Percentiles rank a stretch among this genome's conserved stretches.
Evolutionary conservation across 2,797 vertebrate species (phyloP).

Genomic region (Varecia variegata): DNA sequence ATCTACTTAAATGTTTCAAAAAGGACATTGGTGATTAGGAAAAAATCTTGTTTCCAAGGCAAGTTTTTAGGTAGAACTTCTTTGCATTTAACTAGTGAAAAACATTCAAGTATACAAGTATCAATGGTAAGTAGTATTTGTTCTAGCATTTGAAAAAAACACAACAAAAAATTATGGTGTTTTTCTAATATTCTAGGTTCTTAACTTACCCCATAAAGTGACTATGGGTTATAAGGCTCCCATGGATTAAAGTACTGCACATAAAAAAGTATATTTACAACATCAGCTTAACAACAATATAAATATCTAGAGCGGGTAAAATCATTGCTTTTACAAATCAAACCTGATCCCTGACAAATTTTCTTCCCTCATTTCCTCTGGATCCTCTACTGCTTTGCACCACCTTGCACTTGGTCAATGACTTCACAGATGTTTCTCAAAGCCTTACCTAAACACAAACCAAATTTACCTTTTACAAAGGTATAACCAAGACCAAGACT

Average conservation of each 20-base stretch:
- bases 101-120: background rate
- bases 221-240: background rate
- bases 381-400: background rate
- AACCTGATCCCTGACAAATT: background rate
- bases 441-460: background rate
- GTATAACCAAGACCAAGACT: background rate
- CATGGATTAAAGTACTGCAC: background rate
- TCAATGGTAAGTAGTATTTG: background rate
- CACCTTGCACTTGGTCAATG: background rate
- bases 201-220: background rate
- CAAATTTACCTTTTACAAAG: background rate
- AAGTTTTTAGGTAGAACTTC: background rate
- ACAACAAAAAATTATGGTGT: background rate
- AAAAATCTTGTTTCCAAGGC: background rate
- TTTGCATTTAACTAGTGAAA: slow-evolving; percentile 2
- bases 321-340: background rate
- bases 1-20: slow-evolving; percentile 1
- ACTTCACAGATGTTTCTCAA: slow-evolving; percentile 19
- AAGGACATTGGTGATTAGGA: background rate
- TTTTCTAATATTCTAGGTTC: background rate
- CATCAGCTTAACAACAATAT: background rate
- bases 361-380: background rate
- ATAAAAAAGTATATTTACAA: background rate
- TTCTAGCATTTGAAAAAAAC: background rate
- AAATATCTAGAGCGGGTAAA: background rate